A percentile compares a stretch with the other conserved stretches of the same genome.
phyloP scores from a whole-genome alignment of 2,113 vertebrate species.

The Columba janthina region DNA sequence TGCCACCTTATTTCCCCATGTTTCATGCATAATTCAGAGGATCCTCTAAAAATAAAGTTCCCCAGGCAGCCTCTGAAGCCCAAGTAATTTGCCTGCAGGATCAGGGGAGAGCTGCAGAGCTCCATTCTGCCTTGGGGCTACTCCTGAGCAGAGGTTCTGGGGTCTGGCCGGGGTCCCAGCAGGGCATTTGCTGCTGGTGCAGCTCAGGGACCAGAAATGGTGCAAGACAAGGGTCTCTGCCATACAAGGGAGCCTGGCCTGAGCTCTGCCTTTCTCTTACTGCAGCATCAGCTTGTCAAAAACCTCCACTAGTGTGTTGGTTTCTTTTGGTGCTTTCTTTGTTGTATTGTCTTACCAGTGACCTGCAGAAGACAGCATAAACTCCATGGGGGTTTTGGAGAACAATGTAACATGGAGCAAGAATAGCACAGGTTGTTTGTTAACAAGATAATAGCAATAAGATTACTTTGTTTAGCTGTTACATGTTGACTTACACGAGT shows the following conservation, averaged over 20 bases:
- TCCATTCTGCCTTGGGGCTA: neutral
- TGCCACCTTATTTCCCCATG: neutral
- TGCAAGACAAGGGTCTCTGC: neutral
- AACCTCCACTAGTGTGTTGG: neutral
- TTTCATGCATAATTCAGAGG: neutral
- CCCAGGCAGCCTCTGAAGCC: constrained; percentile 4
- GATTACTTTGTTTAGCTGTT: neutral
- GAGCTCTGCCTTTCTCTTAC: neutral
- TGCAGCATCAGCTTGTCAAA: neutral
- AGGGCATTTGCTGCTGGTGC: rapidly evolving
- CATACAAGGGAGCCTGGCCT: rapidly evolving
- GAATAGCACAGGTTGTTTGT: neutral
- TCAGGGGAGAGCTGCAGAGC: neutral
- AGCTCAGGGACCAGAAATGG: neutral
- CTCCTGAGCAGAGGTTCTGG: neutral
- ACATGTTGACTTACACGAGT: neutral
- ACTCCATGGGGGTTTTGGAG: rapidly evolving
- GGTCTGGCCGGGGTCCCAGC: neutral
- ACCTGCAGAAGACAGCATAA: neutral
- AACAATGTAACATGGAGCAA: rapidly evolving
- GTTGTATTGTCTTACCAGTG: neutral
- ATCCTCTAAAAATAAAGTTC: constrained; percentile 58
- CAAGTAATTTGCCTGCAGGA: neutral
- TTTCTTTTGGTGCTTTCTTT: too few relatives aligned
- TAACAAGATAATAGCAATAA: neutral